Percentiles rank a stretch among this genome's conserved stretches.
Evolutionary conservation across 2,888 invertebrate genomes (phyloP).

Genomic region (Halictus quadricinctus): DNA sequence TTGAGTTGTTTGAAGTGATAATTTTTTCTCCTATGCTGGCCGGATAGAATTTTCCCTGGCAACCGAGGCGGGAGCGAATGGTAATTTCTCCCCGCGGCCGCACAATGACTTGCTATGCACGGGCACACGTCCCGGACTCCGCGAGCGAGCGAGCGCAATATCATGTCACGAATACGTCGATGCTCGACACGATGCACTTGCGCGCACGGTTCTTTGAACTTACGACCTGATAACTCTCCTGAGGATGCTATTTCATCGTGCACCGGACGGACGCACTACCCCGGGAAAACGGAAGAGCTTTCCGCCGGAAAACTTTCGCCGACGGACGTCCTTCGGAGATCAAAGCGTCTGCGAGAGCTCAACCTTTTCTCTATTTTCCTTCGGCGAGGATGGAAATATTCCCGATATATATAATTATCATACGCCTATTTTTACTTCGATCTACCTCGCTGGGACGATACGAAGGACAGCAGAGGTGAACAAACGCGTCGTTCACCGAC

Average conservation of each 20-base stretch:
- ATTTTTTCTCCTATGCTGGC: not conserved
- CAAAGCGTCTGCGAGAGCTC: conserved; percentile 30
- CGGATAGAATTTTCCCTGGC: conserved; percentile 34
- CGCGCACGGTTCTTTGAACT: conserved; percentile 74
- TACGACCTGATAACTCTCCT: conserved; percentile 73
- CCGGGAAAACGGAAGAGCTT: conserved; percentile 48
- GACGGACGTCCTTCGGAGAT: conserved; percentile 36
- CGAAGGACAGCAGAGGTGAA: conserved; percentile 5
- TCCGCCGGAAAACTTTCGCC: conserved; percentile 41
- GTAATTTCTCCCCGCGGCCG: conserved; percentile 42
- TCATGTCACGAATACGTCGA: conserved; percentile 34
- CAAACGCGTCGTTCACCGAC: not conserved
- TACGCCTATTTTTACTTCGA: not conserved
- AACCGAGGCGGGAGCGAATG: conserved; percentile 16
- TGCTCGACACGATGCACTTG: conserved; percentile 45
- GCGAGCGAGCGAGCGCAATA: conserved; percentile 44
- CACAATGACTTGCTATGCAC: conserved; percentile 57
- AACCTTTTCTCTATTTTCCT: conserved; percentile 10
- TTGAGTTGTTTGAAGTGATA: not conserved
- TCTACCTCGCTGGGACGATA: conserved; percentile 1
- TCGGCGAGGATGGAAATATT: not conserved
- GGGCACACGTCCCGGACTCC: conserved; percentile 30
- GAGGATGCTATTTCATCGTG: conserved; percentile 11
- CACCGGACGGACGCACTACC: not conserved
- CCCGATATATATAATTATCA: not conserved